phyloP scores from a whole-genome alignment of 2,888 invertebrate species.

The Tortrix viridana region DNA sequence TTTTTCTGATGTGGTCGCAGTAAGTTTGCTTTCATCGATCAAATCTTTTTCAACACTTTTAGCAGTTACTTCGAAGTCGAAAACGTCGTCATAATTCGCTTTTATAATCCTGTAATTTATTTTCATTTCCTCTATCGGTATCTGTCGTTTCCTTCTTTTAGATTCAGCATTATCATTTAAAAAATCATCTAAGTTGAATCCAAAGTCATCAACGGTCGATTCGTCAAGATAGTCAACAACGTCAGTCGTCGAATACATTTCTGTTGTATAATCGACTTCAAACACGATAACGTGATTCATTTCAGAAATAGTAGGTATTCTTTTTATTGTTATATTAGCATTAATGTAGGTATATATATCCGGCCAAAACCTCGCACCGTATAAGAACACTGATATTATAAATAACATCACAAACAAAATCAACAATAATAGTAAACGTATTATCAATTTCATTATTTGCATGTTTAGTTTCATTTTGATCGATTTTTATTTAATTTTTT shows the following conservation, averaged over 20 bases:
- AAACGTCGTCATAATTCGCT: conserved; percentile 54
- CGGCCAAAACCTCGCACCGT: conserved; percentile 71
- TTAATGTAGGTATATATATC: conserved; percentile 72
- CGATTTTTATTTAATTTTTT: background rate
- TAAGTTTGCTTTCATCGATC: conserved; percentile 58
- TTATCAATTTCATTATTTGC: conserved; percentile 57
- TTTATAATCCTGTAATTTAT: conserved; percentile 24
- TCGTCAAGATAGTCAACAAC: conserved; percentile 49
- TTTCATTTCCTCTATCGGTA: conserved; percentile 29
- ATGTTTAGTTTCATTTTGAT: conserved; percentile 61
- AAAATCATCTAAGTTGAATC: conserved; percentile 54
- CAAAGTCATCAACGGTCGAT: conserved; percentile 49
- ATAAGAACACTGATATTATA: conserved; percentile 63
- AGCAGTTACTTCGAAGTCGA: conserved; percentile 53
- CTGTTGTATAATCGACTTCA: conserved; percentile 57
- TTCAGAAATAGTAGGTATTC: conserved; percentile 71
- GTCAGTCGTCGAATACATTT: conserved; percentile 55
- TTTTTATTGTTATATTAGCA: conserved; percentile 72
- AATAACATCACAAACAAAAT: conserved; percentile 66
- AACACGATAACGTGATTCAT: conserved; percentile 55
- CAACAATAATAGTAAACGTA: conserved; percentile 60
- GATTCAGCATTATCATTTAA: conserved; percentile 52
- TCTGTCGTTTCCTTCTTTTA: conserved; percentile 41
- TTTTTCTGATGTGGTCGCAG: conserved; percentile 53
- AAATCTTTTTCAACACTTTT: conserved; percentile 55